Percentiles rank a stretch among this genome's conserved stretches.
These are phyloP conservation scores for Pristionchus mayeri DNA, from an alignment of 2,888 invertebrate genomes.

Conservation along the genomic window DNA sequence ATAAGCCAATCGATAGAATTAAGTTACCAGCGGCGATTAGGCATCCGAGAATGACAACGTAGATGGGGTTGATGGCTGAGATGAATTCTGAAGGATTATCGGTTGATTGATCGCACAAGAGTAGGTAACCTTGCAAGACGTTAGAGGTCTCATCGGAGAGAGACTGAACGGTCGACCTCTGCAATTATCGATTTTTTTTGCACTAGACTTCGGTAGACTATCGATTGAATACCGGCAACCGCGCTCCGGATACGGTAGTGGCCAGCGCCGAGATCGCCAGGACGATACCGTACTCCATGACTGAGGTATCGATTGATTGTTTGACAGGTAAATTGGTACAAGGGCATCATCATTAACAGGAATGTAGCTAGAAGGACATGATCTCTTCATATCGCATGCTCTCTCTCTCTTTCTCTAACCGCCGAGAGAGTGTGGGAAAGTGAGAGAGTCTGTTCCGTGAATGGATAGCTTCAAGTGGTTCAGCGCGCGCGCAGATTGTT, in stretches of 20 bases:
- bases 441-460: no score
- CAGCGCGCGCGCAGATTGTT: conserved; percentile 15
- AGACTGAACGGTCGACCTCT: conserved; percentile 47
- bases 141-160: conserved; percentile 50
- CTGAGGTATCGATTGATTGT: not conserved
- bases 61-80: conserved; percentile 54
- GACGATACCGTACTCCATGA: conserved; percentile 43
- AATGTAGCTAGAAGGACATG: not conserved
- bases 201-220: not conserved
- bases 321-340: not conserved
- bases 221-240: conserved; percentile 33
- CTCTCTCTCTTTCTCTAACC: not conserved
- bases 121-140: conserved; percentile 35
- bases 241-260: conserved; percentile 11
- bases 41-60: conserved; percentile 53
- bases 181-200: conserved; percentile 13
- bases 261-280: not conserved
- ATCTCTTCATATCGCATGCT: not conserved
- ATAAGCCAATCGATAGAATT: not conserved
- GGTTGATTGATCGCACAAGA: not conserved
- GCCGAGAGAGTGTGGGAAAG: not conserved
- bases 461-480: conserved; percentile 15
- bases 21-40: conserved; percentile 51
- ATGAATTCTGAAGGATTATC: conserved; percentile 50
- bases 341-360: not conserved